Percentiles rank a stretch among this genome's conserved stretches.
phyloP scores from a whole-genome alignment of 1,140 invertebrate species.

The Nilaparvata lugens region DNA sequence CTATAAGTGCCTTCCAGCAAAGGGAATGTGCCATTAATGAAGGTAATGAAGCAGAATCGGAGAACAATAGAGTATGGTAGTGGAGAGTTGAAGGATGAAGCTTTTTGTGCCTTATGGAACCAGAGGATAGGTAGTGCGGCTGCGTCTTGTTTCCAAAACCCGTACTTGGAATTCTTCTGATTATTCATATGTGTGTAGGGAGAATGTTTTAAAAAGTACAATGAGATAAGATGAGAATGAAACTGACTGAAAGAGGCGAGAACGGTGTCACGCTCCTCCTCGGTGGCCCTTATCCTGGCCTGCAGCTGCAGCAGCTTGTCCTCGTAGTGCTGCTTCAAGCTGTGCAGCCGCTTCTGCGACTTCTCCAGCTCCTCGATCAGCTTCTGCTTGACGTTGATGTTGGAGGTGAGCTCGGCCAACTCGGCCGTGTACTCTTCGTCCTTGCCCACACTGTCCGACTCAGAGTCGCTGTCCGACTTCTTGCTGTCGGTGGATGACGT shows the following conservation, averaged over 20 bases:
- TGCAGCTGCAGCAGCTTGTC: slow-evolving; percentile 86
- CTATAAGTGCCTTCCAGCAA: no score
- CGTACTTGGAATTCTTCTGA: background rate
- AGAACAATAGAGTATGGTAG: no score
- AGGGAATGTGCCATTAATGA: no score
- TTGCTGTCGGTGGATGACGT: background rate
- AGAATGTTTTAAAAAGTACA: no score
- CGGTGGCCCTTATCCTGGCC: slow-evolving; percentile 76
- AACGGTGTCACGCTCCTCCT: slow-evolving; percentile 88
- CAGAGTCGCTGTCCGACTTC: slow-evolving; percentile 37
- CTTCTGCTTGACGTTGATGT: slow-evolving; percentile 86
- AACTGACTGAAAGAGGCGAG: slow-evolving; percentile 52
- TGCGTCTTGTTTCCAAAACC: background rate
- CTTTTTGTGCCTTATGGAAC: no score
- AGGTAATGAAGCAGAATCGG: no score
- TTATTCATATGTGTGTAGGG: no score
- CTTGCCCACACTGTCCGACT: slow-evolving; percentile 38
- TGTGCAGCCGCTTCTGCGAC: slow-evolving; percentile 71
- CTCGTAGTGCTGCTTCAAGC: slow-evolving; percentile 86
- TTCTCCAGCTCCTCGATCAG: slow-evolving; percentile 89
- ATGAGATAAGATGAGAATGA: background rate
- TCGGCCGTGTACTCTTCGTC: slow-evolving; percentile 50
- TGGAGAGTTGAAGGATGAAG: no score
- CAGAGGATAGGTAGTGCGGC: background rate
- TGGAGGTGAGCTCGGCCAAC: slow-evolving; percentile 73